Evolutionary conservation across 2,888 invertebrate genomes (phyloP).

Genomic region (Crossocerus cetratus): DNA sequence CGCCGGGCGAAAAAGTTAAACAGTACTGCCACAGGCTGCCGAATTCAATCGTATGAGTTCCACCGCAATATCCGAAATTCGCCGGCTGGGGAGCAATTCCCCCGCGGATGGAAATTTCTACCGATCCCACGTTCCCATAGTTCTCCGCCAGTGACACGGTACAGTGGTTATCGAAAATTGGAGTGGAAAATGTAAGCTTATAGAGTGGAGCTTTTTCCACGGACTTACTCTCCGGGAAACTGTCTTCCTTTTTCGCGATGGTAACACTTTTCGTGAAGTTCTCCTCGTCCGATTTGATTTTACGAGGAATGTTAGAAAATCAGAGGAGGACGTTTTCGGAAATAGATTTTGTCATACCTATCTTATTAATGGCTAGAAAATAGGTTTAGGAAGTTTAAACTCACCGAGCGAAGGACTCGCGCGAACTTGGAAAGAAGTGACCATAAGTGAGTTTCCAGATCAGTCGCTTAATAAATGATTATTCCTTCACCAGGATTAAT

Average conservation of each 20-base stretch:
- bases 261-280: not conserved
- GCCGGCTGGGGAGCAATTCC: not conserved
- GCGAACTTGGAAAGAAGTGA: not conserved
- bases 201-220: not conserved
- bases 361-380: not conserved
- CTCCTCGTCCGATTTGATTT: not conserved
- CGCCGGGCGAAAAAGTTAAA: not conserved
- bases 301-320: not conserved
- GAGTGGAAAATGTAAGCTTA: too few species aligned
- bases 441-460: too few species aligned
- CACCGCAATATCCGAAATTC: not conserved
- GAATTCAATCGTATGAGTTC: constrained; percentile 4
- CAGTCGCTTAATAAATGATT: too few species aligned
- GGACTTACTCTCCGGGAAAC: not conserved
- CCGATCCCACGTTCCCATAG: too few species aligned
- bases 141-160: too few species aligned
- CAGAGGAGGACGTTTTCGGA: too few species aligned
- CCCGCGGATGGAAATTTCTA: not conserved
- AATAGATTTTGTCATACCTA: not conserved
- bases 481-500: too few species aligned
- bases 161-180: too few species aligned
- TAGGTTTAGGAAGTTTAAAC: not conserved
- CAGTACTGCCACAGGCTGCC: not conserved
- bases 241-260: not conserved
- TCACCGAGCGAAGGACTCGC: not conserved